Conservation (phyloP, 2,888 invertebrate genomes). For the Drosophila paracracens region DNA sequence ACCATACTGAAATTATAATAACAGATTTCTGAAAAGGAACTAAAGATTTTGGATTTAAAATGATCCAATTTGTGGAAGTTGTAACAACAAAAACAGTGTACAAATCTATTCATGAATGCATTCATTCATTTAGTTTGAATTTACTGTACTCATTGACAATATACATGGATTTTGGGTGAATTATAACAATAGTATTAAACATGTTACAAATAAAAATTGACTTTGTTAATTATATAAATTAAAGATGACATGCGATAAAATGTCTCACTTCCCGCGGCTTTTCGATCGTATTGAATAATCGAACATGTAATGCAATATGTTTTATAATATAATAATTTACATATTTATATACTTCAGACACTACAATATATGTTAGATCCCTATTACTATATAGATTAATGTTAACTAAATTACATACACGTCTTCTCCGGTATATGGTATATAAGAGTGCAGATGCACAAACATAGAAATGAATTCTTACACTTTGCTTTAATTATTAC, state of each 20-base stretch:
- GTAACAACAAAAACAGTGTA: not conserved
- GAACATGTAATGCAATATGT: slow-evolving; percentile 21
- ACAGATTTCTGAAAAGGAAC: not conserved
- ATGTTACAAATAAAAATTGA: not conserved
- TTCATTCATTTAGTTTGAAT: not conserved
- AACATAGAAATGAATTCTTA: slow-evolving; percentile 47
- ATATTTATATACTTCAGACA: slow-evolving; percentile 61
- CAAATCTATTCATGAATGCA: not conserved
- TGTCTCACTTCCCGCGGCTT: not conserved
- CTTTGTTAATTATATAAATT: slow-evolving; percentile 11
- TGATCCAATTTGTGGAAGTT: not conserved
- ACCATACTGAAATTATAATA: not conserved
- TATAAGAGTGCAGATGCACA: slow-evolving; percentile 53
- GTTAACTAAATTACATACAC: slow-evolving; percentile 62
- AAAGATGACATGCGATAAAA: slow-evolving; percentile 1
- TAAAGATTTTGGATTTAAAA: not conserved
- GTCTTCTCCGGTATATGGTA: slow-evolving; percentile 36
- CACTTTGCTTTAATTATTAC: slow-evolving; percentile 18
- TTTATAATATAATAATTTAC: slow-evolving; percentile 72
- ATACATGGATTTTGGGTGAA: not conserved
- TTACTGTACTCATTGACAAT: not conserved
- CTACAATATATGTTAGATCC: slow-evolving; percentile 58
- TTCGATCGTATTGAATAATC: slow-evolving; percentile 17
- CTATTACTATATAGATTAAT: slow-evolving; percentile 43
- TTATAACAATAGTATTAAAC: slow-evolving; percentile 2